These are phyloP conservation scores for Hucho hucho DNA, from an alignment of 2,113 vertebrate genomes.

Conservation along the genomic window DNA sequence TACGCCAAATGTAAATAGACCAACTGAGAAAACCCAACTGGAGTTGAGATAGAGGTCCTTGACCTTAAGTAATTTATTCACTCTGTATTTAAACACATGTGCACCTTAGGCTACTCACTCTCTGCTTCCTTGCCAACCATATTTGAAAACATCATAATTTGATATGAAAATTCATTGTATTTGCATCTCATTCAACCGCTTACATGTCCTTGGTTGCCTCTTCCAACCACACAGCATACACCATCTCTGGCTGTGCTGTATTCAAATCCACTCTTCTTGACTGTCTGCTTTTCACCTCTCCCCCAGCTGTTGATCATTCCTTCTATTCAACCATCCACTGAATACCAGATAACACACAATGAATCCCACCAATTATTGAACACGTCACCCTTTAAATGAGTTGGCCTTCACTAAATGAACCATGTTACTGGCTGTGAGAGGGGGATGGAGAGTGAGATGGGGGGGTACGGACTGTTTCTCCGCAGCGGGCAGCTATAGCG, in stretches of 20 bases:
- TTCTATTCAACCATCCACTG: neutral
- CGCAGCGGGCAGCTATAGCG: neutral
- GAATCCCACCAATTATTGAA: neutral
- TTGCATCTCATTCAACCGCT: neutral
- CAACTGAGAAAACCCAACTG: no score
- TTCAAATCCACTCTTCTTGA: neutral
- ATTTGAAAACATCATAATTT: no score
- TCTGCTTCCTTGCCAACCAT: no score
- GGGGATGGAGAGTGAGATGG: neutral
- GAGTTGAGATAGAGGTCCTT: no score
- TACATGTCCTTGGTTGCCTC: neutral
- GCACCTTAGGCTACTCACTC: no score
- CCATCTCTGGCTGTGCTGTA: neutral
- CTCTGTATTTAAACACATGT: no score
- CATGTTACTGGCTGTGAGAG: neutral
- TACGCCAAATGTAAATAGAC: no score
- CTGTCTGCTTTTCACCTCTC: neutral
- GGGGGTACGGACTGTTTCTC: neutral
- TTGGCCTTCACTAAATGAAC: neutral
- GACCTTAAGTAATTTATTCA: no score
- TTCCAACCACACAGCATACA: neutral
- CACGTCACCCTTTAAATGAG: neutral
- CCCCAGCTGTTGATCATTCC: neutral
- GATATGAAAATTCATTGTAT: no score
- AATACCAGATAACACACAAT: neutral